Evolutionary conservation across 2,888 invertebrate genomes (phyloP), one percentile per base, ranked within the genome.

Genomic region (Archaeoteleia sp.): DNA sequence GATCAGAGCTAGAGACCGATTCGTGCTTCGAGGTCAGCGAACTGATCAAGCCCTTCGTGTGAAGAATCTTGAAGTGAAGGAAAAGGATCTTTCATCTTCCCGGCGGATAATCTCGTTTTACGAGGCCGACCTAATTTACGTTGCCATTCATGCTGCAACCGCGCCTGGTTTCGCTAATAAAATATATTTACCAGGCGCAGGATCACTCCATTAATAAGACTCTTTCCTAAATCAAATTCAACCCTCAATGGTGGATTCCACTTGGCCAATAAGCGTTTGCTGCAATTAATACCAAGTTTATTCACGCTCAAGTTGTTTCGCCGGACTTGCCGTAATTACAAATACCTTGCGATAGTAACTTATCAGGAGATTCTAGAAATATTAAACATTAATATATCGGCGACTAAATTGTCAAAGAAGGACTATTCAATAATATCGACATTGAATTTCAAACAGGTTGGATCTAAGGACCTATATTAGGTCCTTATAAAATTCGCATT

Each of bases 331-430:
- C 14, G 55, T 34, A 66, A 72, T 73, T 72, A 67, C 62, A 48
- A 62, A 70, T 72, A 48, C 67, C 68, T 68, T 63, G 67, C 57
- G 72, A 72, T 70, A 72, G 58, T 66, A 37, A 65, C 54, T 65
- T 17, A 37, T 32, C 40, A 29, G 40, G 45, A 40, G 43, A 42
- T 57, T 42, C 55, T 51, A 17, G 29, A 62, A 57, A 70, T 48
- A 66, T 63, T 34, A 30, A 54, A 49, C 37, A 35, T 54, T 23
- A 60, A 46, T 35, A 60, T 54, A 55, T 49, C 43, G 34, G 29
- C 25, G 15, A 15, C 15, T 10, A 32, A 37, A 39, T 37, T 43
- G 37, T 32, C 58, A 2, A 5, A 3, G 29, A 8, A 23, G 27
- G 25, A 34, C 39, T n/a, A n/a, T n/a, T n/a, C 27, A 43, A 29